Evolutionary conservation across 2,113 vertebrate species (phyloP), one percentile per base, ranked within the genome.

Genomic region (Xenopus laevis): DNA sequence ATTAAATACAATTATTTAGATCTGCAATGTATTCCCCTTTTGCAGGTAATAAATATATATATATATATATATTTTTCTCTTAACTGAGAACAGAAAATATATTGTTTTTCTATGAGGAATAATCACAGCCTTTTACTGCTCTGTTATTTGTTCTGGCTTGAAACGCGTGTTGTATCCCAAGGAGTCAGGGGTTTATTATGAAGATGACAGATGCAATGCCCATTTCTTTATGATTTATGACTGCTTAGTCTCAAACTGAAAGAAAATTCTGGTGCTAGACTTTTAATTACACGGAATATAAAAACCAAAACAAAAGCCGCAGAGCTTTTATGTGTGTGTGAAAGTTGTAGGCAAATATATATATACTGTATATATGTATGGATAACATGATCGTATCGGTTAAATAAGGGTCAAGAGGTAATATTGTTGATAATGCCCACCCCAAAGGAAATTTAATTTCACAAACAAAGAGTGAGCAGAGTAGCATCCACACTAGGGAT

Each of bases 161-260:
- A 65, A 13, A 46, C 2, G n/a, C 46, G n/a, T 17, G 17, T 16
- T 18, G 9, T 13, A 46, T 65, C 64, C 64, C 18, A 20, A 18
- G 18, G 64, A 65, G 12, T 5, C 40, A 1, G 13, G 12, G 40
- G 16, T 65, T 65, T 65, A 65, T 65, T 65, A 65, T 18, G 45
- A 45, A 40, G 64, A 46, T 65, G 64, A 65, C 64, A 65, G 64
- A 20, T 21, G 64, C 40, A 65, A 65, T 47, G 40, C 20, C 20
- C 64, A 20, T 46, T 46, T 46, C 40, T 46, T 12, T 47, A 20
- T 46, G 64, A 65, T 65, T 65, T 65, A 65, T 65, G 40, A 65
- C 64, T 65, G 17, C 13, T 46, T 47, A 65, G 30, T 21, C 64
- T 65, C 40, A 46, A 7, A 46, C 64, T n/a, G 40, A 46, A 40